Evolutionary conservation across 92 coral and sea anemone species (phyloP), one percentile per base, ranked within the genome.

Genomic region (Parazoanthus atlanticus): DNA sequence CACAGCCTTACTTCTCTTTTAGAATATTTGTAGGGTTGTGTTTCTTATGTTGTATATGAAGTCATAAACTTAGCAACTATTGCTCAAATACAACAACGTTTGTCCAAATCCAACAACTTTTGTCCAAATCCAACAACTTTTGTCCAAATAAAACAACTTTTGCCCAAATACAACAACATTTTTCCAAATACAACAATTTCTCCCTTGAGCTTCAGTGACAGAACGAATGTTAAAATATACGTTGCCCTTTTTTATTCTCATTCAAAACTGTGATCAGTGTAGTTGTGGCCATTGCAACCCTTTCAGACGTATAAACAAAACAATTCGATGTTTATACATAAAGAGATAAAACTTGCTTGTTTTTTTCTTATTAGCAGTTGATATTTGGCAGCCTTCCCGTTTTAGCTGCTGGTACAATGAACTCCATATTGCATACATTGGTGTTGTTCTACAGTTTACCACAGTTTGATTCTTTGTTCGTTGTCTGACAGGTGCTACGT

Each of bases 401-500:
- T 65, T 65, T 19, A 65, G 8, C 0, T 65, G 71, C 71, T n/a
- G 71, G 71, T 65, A 21, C 8, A 65, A 65, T n/a, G 28, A 15
- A 65, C 12, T 65, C 26, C 28, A 2, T 61, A 6, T 16, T 4
- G 69, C 69, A 4, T 61, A 61, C 69, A 19, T 16, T 65, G 71
- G 71, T 6, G 26, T 65, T 65, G 28, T 7, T 65, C 71, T 19
- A 65, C 49, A 46, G 49, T 46, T 46, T 46, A 6, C 49, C 13
- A 46, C 12, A 7, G 13, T 46, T 46, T 46, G 49, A 46, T 46
- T 46, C 12, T 9, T 8, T 46, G 49, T 46, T 7, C 13, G 36
- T 58, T 79, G 0, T 58, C 23, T 43, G 61, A 26, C 65, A 79
- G 83, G 19, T 79, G 21, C 34, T 82, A 33, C 86, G 64, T 82